Evolutionary conservation across 2,888 invertebrate species (phyloP).

Genomic region (Mylabris sibirica): DNA sequence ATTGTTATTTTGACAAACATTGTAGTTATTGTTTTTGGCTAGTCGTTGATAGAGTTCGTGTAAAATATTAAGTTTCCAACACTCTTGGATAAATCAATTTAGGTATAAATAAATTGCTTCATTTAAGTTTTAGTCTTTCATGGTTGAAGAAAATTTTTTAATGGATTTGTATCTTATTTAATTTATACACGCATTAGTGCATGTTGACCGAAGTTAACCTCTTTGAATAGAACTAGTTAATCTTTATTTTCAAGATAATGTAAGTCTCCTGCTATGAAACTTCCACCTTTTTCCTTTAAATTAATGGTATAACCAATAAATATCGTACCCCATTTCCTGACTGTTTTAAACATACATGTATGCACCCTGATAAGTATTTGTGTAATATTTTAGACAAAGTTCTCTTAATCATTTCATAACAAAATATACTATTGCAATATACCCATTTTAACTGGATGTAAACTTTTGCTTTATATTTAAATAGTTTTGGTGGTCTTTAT

Average conservation of each 20-base stretch:
- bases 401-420: not conserved
- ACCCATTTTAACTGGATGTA: no score
- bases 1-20: not conserved
- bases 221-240: constrained; percentile 41
- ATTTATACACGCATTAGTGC: constrained; percentile 40
- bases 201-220: constrained; percentile 50
- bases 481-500: not conserved
- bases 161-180: constrained; percentile 7
- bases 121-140: constrained; percentile 1
- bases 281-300: constrained; percentile 26
- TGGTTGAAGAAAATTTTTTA: not conserved
- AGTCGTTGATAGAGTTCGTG: no score
- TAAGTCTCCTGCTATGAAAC: constrained; percentile 35
- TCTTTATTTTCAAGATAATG: constrained; percentile 41
- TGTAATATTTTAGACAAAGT: not conserved
- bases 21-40: no score
- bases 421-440: no score
- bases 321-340: constrained; percentile 11
- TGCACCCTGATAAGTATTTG: not conserved
- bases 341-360: not conserved
- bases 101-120: constrained; percentile 15
- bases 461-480: no score
- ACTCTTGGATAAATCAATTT: not conserved
- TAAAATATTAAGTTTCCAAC: no score
- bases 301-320: constrained; percentile 16